Evolutionary conservation across 2,797 vertebrate species (phyloP).

Genomic region (Diplodus sargus): DNA sequence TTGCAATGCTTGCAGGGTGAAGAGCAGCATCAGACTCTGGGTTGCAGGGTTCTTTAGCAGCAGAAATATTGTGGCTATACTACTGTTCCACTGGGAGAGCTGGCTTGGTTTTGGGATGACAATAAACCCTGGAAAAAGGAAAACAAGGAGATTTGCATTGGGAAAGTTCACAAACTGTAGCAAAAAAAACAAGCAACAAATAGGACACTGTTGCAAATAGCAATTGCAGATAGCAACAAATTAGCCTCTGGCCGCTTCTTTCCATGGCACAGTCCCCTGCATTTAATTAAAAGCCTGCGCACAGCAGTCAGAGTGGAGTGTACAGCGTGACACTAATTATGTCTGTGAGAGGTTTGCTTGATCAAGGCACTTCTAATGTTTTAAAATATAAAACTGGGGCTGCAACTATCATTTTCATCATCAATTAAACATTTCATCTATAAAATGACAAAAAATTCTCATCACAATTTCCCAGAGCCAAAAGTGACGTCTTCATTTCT

Average conservation of each 20-base stretch:
- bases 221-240: conserved; percentile 8
- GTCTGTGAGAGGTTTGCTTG: conserved; percentile 50
- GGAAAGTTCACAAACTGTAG: conserved; percentile 76
- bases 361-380: conserved; percentile 61
- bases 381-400: too few relatives aligned
- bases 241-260: conserved; percentile 42
- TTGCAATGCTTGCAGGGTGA: conserved; percentile 89
- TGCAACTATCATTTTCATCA: too few relatives aligned
- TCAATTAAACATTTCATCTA: too few relatives aligned
- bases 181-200: conserved; percentile 74
- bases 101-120: conserved; percentile 97
- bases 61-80: conserved; percentile 93
- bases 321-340: conserved; percentile 40
- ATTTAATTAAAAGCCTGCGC: conserved; percentile 44
- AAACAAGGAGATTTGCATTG: conserved; percentile 86
- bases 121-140: conserved; percentile 96
- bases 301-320: conserved; percentile 42
- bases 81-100: conserved; percentile 97
- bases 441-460: too few relatives aligned
- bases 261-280: conserved; percentile 31
- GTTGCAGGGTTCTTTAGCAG: conserved; percentile 90
- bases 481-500: too few relatives aligned
- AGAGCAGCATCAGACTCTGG: conserved; percentile 90
- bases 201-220: conserved; percentile 42
- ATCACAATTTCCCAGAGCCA: too few relatives aligned